Evolutionary conservation across 1,140 invertebrate species (phyloP), one percentile per base, ranked within the genome.

Genomic region (Lineus longissimus): DNA sequence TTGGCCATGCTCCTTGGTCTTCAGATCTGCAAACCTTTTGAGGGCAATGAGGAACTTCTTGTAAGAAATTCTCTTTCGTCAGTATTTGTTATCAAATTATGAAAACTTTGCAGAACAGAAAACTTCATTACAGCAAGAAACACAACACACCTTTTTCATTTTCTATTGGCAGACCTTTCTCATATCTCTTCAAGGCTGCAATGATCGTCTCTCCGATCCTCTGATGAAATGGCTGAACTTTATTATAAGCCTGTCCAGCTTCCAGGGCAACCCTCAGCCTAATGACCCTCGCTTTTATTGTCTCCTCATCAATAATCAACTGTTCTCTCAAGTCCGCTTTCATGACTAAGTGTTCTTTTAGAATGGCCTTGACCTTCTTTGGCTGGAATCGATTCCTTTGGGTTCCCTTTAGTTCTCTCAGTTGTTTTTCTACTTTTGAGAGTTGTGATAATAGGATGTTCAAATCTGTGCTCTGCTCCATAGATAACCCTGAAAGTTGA

Each of bases 131-230:
- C n/a, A n/a, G n/a, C n/a, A 36, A 36, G 15, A 36, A 36, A 36
- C 33, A 36, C 6, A n/a, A 7, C 33, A 36, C 15, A 36, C 33
- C 33, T 15, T 36, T 36, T 36, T 36, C 33, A 36, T 36, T 36
- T 15, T 7, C 33, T 15, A 36, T 7, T 4, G 33, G 33, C 4
- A 36, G 33, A 36, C 33, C 33, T 15, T 36, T 36, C 15, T 36
- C 47, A n/a, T 51, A 19, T 51, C 47, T 51, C n/a, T 51, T 47
- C 19, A 77, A 65, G 4, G 77, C 75, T 59, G 72, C 64, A 9
- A 70, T 71, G 0, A 81, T 76, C 56, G 76, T 74, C 70, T 79
- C 77, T 2, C 78, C 79, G 6, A 81, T 77, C 11, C 77, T 80
- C 66, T 79, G 75, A 62, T 80, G 75, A 2, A 75, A 77, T 1